Percentiles rank a stretch among this genome's conserved stretches.
phyloP scores from a whole-genome alignment of 2,113 vertebrate genomes.

The Bolborhynchus lineola region DNA sequence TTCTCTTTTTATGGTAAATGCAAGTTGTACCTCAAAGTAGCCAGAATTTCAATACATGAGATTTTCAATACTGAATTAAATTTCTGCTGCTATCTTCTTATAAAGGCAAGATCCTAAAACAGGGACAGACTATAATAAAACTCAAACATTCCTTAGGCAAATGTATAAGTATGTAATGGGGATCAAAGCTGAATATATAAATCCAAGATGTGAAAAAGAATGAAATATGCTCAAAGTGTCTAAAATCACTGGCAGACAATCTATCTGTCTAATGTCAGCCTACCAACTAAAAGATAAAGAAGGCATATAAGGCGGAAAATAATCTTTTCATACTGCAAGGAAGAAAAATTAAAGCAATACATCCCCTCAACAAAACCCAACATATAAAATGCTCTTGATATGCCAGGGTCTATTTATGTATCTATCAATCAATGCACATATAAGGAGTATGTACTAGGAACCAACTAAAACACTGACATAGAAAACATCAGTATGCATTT shows the following conservation, averaged over 20 bases:
- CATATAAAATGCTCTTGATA: not conserved
- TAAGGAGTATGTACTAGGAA: not conserved
- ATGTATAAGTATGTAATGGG: not conserved
- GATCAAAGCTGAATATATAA: constrained; percentile 12
- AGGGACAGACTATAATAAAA: not conserved
- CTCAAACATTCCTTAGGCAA: not conserved
- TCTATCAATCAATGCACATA: not conserved
- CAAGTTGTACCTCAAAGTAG: not conserved
- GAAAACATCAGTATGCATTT: not conserved
- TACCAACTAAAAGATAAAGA: not conserved
- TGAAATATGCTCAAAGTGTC: not conserved
- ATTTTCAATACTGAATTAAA: not conserved
- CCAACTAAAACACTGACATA: not conserved
- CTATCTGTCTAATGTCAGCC: not conserved
- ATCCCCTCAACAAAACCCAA: not conserved
- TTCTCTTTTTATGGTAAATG: not conserved
- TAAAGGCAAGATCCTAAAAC: not conserved
- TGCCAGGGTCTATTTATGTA: not conserved
- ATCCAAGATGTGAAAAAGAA: not conserved
- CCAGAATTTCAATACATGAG: not conserved
- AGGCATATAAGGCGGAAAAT: not conserved
- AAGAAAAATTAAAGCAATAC: not conserved
- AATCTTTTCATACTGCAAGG: not conserved
- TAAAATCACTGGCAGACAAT: not conserved
- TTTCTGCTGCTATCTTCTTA: not conserved